Base-by-base conservation (phyloP, 2,888 invertebrate genomes). In the Apodemia zela region DNA sequence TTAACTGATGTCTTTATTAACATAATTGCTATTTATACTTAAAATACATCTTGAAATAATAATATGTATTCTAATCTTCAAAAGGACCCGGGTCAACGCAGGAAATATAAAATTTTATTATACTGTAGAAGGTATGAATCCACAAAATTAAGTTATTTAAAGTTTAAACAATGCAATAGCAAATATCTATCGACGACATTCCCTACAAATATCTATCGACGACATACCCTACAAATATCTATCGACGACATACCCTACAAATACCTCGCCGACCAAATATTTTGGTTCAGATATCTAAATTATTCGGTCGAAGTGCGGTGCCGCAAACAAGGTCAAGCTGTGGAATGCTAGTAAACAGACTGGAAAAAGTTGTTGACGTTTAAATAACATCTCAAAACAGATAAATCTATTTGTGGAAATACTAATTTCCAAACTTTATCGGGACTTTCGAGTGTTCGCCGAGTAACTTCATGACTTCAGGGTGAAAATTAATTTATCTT, bases 271-370 rank as follows among this genome's bases (percentile, higher is more conserved):
- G 17, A 11, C 13, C 58, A 33, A 29, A 65, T 60, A 67, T 65
- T 67, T 65, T 60, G 45, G 51, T 49, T 68, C 73, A 75, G 75
- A 75, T 69, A 77, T 78, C 77, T 75, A 71, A 84, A 80, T 75
- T 70, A 74, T 79, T 77, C 70, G 69, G 76, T 73, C 71, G 73
- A 77, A 73, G 70, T 69, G 67, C 69, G 61, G 75, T 11, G 54
- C 66, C 72, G 49, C 68, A 72, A 84, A 79, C 76, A 75, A 72
- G 84, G 81, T 77, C 80, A 78, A 68, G 67, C 76, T 67, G 72
- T 75, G 81, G 83, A 80, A 81, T 84, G 81, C 77, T 69, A 74
- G 66, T 75, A 82, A 88, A 79, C 84, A 87, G 87, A 86, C 79
- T 87, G 84, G 87, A 87, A 87, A 84, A 47, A 33, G 45, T 21